Conservation (phyloP, 2,888 invertebrate species). For the Heteropelma amictum region DNA sequence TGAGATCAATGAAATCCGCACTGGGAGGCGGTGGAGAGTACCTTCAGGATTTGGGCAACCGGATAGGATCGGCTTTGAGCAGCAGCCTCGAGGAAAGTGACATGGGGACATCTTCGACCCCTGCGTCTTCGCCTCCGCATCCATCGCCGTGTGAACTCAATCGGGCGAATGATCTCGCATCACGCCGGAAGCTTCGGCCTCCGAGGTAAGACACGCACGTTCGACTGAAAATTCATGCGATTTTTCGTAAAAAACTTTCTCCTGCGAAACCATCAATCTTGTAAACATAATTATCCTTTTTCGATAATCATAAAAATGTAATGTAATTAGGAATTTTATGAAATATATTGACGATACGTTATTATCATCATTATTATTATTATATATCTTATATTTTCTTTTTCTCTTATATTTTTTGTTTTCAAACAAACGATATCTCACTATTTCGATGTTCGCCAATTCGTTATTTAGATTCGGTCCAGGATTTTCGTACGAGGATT, state of each 20-base stretch:
- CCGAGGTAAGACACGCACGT: constrained; percentile 63
- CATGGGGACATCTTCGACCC: constrained; percentile 67
- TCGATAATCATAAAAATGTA: not conserved
- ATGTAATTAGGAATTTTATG: not conserved
- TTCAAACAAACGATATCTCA: not conserved
- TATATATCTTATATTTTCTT: not conserved
- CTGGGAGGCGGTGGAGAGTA: constrained; percentile 76
- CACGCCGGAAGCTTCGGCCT: constrained; percentile 66
- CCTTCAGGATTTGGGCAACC: constrained; percentile 73
- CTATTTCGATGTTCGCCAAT: not conserved
- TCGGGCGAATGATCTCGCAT: constrained; percentile 60
- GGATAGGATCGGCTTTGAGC: constrained; percentile 74
- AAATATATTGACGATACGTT: no score
- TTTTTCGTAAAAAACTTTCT: no score
- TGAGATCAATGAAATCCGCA: constrained; percentile 74
- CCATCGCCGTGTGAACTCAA: constrained; percentile 56
- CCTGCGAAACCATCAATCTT: no score
- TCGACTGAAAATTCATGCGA: not conserved
- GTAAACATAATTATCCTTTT: no score
- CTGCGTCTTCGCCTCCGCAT: constrained; percentile 66
- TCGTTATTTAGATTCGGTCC: constrained; percentile 66
- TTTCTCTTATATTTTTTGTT: not conserved
- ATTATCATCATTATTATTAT: no score
- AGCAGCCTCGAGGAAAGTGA: constrained; percentile 76
- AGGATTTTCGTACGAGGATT: constrained; percentile 76